These are phyloP conservation scores for Drosophila sturtevanti DNA, from an alignment of 1,140 invertebrate species.

Conservation along the genomic window DNA sequence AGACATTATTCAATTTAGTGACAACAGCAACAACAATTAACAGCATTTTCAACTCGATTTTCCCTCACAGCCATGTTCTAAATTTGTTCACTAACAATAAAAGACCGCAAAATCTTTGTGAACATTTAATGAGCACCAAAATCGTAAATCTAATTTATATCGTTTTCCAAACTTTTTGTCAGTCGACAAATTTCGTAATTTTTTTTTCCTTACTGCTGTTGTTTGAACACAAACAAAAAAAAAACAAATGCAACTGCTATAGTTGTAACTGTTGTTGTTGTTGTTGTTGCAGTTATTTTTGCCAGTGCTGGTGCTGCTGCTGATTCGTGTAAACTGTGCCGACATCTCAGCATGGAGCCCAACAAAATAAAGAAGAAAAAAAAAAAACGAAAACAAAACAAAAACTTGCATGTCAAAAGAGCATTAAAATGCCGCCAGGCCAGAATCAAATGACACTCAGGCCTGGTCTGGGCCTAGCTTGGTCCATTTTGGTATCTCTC, in stretches of 20 bases:
- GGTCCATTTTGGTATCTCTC: constrained; percentile 60
- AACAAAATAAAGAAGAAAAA: background rate
- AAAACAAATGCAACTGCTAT: constrained; percentile 21
- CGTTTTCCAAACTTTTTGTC: constrained; percentile 75
- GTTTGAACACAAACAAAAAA: too few species aligned
- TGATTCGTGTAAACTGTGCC: constrained; percentile 71
- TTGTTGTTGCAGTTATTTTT: constrained; percentile 24
- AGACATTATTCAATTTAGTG: constrained; percentile 79
- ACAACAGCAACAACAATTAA: constrained; percentile 74
- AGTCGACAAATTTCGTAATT: constrained; percentile 80
- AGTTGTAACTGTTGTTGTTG: constrained; percentile 10
- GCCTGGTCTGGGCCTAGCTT: constrained; percentile 29
- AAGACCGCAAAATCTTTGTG: constrained; percentile 49
- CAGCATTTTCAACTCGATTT: constrained; percentile 56
- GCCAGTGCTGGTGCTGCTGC: constrained; percentile 2
- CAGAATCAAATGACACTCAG: constrained; percentile 57
- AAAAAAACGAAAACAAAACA: background rate
- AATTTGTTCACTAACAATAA: constrained; percentile 40
- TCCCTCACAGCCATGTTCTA: constrained; percentile 75
- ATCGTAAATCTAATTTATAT: constrained; percentile 80
- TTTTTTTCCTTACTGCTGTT: constrained; percentile 25
- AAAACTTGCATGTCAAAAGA: constrained; percentile 72
- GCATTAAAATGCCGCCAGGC: constrained; percentile 66
- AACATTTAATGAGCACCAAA: constrained; percentile 79
- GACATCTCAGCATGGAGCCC: constrained; percentile 33